phyloP scores from a whole-genome alignment of 1,140 invertebrate genomes.

The Drosophila dunni region DNA sequence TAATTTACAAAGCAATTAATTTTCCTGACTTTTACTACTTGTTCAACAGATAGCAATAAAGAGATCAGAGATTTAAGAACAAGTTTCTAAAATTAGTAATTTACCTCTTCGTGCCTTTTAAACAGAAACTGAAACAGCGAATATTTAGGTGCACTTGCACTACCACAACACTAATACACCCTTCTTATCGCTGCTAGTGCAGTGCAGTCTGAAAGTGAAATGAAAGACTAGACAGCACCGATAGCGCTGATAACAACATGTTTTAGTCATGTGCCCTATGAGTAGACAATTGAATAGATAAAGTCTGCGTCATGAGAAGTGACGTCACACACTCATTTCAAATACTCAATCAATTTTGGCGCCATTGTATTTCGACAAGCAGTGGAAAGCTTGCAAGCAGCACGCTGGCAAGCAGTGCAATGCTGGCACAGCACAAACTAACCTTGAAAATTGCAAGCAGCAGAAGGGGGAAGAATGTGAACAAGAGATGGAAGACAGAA shows the following conservation, averaged over 20 bases:
- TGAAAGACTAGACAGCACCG: conserved; percentile 5
- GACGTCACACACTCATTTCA: conserved; percentile 27
- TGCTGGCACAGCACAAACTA: conserved; percentile 29
- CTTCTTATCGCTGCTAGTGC: conserved; percentile 8
- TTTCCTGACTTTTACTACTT: too few relatives aligned
- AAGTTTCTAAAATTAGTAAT: too few relatives aligned
- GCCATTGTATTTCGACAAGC: conserved; percentile 44
- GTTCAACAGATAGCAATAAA: too few relatives aligned
- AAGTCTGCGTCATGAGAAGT: conserved; percentile 13
- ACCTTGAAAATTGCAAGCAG: conserved; percentile 58
- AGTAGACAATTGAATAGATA: not conserved
- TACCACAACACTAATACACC: not conserved
- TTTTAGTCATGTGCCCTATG: conserved; percentile 30
- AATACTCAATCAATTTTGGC: conserved; percentile 37
- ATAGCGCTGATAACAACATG: conserved; percentile 17
- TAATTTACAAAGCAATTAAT: too few relatives aligned
- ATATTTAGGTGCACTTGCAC: not conserved
- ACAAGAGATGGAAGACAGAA: conserved; percentile 19
- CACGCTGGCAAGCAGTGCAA: conserved; percentile 12
- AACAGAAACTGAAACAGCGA: too few relatives aligned
- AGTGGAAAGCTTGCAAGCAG: conserved; percentile 45
- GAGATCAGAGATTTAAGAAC: too few relatives aligned
- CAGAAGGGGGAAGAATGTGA: not conserved
- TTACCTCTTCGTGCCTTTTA: too few relatives aligned
- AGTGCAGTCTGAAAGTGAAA: conserved; percentile 23